phyloP scores from a whole-genome alignment of 37 sponge, comb jelly and placozoan genomes.

The Ephydatia muelleri region DNA sequence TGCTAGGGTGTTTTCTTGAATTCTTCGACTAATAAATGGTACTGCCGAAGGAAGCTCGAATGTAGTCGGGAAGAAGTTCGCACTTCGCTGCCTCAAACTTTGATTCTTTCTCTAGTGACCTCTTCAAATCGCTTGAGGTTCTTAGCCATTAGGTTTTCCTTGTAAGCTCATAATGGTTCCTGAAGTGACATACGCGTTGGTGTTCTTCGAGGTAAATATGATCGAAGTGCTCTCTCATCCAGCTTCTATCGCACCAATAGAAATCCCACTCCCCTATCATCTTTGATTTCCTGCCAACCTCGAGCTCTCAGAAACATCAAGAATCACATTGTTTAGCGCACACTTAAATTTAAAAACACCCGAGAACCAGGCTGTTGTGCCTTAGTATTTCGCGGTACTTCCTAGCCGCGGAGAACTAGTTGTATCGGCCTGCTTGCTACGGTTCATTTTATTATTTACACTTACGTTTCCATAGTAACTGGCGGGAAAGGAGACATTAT shows the following conservation, averaged over 20 bases:
- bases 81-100: conserved; percentile 80
- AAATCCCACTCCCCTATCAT: conserved; percentile 98
- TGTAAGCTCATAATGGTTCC: conserved; percentile 98
- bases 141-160: conserved; percentile 95
- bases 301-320: conserved; percentile 85
- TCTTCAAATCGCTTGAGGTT: conserved; percentile 89
- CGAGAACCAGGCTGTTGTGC: background rate
- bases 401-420: background rate
- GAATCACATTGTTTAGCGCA: conserved; percentile 85
- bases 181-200: conserved; percentile 92
- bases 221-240: conserved; percentile 98
- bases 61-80: conserved; percentile 98
- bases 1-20: conserved; percentile 92
- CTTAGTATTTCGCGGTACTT: conserved; percentile 2
- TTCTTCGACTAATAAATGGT: conserved; percentile 98
- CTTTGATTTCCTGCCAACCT: conserved; percentile 96
- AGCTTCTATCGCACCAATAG: conserved; percentile 96
- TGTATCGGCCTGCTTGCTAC: background rate
- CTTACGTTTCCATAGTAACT: conserved; percentile 36
- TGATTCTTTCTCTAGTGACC: conserved; percentile 81
- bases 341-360: conserved; percentile 84
- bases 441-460: conserved; percentile 24
- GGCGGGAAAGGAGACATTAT: background rate
- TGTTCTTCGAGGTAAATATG: conserved; percentile 96
- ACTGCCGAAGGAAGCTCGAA: conserved; percentile 98